Conservation (phyloP, 1,140 invertebrate species). For the Drosophila punjabiensis region DNA sequence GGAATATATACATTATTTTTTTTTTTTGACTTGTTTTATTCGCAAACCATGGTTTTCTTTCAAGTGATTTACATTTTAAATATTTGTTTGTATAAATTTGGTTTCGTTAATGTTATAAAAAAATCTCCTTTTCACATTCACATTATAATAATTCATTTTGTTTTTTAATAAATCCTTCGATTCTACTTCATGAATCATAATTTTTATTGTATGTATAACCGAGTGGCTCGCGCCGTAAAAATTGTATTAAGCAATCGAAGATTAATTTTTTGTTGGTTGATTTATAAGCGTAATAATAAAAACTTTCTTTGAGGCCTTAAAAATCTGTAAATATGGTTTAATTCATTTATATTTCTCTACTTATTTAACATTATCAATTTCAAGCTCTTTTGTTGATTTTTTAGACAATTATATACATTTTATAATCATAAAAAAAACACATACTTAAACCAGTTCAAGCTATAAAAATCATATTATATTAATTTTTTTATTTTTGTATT, state of each 20-base stretch:
- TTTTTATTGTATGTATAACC: too few species aligned
- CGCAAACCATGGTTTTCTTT: background rate
- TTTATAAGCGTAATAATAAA: background rate
- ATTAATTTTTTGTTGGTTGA: background rate
- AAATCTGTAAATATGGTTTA: background rate
- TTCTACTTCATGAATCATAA: background rate
- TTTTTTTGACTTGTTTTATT: background rate
- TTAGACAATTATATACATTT: background rate
- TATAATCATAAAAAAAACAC: background rate
- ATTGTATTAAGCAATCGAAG: background rate
- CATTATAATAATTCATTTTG: background rate
- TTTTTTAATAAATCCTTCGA: background rate
- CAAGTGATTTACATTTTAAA: too few species aligned
- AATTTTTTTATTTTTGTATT: too few species aligned
- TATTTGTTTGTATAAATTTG: too few species aligned
- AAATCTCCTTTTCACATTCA: background rate
- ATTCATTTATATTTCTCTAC: background rate
- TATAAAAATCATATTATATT: too few species aligned
- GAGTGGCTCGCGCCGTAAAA: background rate
- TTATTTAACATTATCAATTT: background rate
- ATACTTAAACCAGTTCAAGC: too few species aligned
- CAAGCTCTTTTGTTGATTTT: background rate
- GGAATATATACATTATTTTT: too few species aligned
- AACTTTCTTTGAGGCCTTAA: background rate
- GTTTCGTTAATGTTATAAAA: too few species aligned